These are phyloP conservation scores for Lamprotornis superbus DNA, from an alignment of 2,113 vertebrate species.

Conservation along the genomic window DNA sequence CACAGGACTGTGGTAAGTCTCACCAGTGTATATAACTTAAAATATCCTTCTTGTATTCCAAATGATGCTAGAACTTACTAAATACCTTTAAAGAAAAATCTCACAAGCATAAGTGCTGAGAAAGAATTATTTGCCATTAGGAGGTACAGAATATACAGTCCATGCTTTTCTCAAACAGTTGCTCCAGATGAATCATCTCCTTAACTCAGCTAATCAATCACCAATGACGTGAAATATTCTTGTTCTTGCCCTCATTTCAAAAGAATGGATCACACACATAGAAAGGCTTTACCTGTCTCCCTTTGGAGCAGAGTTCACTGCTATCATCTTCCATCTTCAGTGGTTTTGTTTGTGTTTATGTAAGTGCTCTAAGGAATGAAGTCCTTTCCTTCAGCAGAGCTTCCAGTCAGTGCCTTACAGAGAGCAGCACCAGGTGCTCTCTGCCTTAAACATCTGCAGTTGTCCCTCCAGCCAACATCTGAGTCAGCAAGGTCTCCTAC, in stretches of 20 bases:
- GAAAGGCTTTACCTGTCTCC: conserved; percentile 42
- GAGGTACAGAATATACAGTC: not conserved
- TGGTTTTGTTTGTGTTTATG: not conserved
- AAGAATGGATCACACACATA: not conserved
- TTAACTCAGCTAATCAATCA: not conserved
- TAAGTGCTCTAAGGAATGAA: not conserved
- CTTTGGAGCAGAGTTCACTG: not conserved
- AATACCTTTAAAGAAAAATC: not conserved
- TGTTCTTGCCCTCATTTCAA: not conserved
- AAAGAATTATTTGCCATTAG: not conserved
- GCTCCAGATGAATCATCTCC: not conserved
- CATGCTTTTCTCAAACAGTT: not conserved
- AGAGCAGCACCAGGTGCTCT: conserved; percentile 7
- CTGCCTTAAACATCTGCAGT: conserved; percentile 44
- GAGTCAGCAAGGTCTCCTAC: conserved; percentile 44
- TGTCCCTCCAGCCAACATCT: conserved; percentile 33
- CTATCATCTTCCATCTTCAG: not conserved
- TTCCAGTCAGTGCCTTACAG: not conserved
- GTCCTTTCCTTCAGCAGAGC: conserved; percentile 13
- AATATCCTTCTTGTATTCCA: not conserved
- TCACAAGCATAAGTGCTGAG: not conserved
- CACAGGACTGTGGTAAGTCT: not conserved
- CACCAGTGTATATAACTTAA: not conserved
- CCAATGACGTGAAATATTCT: not conserved
- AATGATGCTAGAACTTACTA: not conserved